Base-by-base conservation (phyloP, 2,888 invertebrate species). In the Perithous albicinctus region DNA sequence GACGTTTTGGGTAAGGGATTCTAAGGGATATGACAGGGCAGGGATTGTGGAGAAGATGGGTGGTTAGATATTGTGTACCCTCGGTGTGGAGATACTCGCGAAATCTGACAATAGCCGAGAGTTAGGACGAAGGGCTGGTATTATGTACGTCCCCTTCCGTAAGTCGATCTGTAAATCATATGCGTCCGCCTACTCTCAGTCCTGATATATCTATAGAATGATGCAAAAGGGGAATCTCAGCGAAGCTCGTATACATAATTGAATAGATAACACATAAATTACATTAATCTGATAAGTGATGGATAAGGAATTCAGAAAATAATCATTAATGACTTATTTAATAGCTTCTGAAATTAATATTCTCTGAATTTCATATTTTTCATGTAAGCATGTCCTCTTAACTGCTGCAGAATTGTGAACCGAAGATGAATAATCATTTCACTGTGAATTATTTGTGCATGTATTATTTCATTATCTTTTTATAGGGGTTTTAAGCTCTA, bases 21-120 rank as follows among this genome's bases (percentile, higher is more conserved):
- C 38, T 56, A 66, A 72, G 29, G 54, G 46, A 38, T 35, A 29
- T 18, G 15, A 32, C 29, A 32, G 10, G 10, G 8, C 26, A 43
- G 43, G 67, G 69, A 79, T 79, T 74, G 63, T 29, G 54, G 69
- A 46, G 46, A 70, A 80, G 79, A 75, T 80, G 74, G 73, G 43
- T 54, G 63, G 26, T 35, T 10, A 69, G 74, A 80, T 75, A 66
- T 61, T 54, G 29, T n/a, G 43, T 12, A 26, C 20, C 43, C 43
- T 18, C 35, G 10, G 63, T 32, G 54, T 61, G 12, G 48, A 32
- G 41, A 32, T n/a, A 63, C 32, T 69, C 41, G 66, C 70, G 38
- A 64, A 75, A 80, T 75, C 66, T 70, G 64, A 75, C 75, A 80
- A 80, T 70, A 20, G 75, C 29, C 61, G 15, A 38, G 56, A 15